Evolutionary conservation across 2,113 vertebrate genomes (phyloP), one percentile per base, ranked within the genome.

Genomic region (Madoqua kirkii): DNA sequence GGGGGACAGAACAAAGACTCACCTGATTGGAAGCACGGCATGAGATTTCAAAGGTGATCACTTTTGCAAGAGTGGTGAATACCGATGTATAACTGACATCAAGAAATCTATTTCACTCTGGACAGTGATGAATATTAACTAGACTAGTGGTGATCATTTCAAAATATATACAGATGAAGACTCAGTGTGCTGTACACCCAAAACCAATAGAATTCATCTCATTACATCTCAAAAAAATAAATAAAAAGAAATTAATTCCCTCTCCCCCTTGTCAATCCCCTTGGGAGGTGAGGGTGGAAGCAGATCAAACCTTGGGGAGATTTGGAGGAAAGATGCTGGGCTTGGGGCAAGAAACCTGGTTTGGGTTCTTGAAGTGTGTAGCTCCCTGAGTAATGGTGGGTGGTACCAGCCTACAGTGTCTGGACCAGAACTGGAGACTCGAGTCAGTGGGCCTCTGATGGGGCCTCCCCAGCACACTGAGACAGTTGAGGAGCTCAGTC

Each of bases 401-500:
- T 3, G n/a, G 36, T 1, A 0, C 0, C 12, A 83, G 9, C n/a
- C 25, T 31, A 15, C 11, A 1, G 21, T 17, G 33, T 92, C 55
- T 45, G 7, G 12, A 59, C 78, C 59, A 10, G 2, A 6, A 1
- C 31, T 45, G 15, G 33, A 87, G 16, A 59, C 11, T 19, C 13
- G 0, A 1, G 0, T 40, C 48, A 16, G 11, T 13, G 8, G 3
- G 54, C n/a, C 57, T 29, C 40, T 29, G 9, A 5, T 0, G 3
- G 55, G 50, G 29, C 15, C 48, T 64, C 54, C 45, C 4, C 67
- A n/a, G 23, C 3, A 1, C 0, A 8, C 62, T 10, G 50, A 67
- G 25, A 14, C 3, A 6, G 1, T 13, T 0, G 4, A 8, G 7
- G 17, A 6, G 29, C 19, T 52, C 29, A 1, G 11, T 11, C 4